Percentiles rank a stretch among this genome's conserved stretches.
Conservation (phyloP, 37 sponge, comb jelly and placozoan genomes). For the Chondrosia reniformis region DNA sequence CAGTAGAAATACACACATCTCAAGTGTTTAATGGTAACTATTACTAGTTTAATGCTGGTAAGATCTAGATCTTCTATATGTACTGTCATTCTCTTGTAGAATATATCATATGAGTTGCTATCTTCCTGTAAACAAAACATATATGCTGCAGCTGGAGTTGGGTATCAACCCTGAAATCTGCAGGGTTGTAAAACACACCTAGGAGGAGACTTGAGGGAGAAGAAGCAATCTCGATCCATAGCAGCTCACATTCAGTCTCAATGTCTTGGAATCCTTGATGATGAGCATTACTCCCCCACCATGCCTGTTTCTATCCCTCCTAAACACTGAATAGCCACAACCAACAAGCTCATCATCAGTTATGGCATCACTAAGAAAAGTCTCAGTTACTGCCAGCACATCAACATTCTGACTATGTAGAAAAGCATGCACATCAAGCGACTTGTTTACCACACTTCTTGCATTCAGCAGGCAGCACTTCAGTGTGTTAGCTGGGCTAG, state of each 20-base stretch:
- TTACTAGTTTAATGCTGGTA: too few species aligned
- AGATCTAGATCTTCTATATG: too few species aligned
- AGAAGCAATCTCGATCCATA: background rate
- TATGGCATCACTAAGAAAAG: conserved; percentile 17
- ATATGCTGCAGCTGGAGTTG: background rate
- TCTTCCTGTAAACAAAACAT: too few species aligned
- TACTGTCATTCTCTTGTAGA: too few species aligned
- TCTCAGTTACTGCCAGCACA: background rate
- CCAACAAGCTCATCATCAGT: background rate
- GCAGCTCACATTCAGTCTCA: conserved; percentile 11
- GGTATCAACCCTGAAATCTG: background rate
- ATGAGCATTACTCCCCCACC: conserved; percentile 33
- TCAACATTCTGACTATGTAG: background rate
- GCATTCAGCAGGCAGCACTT: background rate
- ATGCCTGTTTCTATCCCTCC: conserved; percentile 16
- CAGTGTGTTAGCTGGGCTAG: too few species aligned
- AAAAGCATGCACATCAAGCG: background rate
- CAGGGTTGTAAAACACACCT: conserved; percentile 10
- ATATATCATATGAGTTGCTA: too few species aligned
- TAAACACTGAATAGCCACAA: background rate
- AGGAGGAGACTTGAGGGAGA: background rate
- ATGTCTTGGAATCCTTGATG: background rate
- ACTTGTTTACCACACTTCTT: conserved; percentile 2
- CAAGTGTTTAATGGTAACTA: too few species aligned
- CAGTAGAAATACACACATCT: too few species aligned